phyloP scores from a whole-genome alignment of 2,888 invertebrate species.

The Parascotia fuliginaria region DNA sequence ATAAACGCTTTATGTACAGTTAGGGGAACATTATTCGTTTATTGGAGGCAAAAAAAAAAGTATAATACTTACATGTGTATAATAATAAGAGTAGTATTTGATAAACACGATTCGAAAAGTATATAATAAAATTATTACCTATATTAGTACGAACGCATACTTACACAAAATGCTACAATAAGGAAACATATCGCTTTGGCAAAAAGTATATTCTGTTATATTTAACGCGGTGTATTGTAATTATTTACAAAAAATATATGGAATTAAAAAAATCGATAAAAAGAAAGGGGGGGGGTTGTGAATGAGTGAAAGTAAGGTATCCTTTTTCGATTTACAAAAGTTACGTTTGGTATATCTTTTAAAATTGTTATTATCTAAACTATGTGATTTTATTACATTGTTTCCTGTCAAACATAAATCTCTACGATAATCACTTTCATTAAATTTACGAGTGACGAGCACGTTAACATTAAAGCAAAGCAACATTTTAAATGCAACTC shows the following conservation, averaged over 20 bases:
- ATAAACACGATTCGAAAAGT: conserved; percentile 73
- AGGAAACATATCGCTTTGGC: conserved; percentile 84
- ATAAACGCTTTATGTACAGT: conserved; percentile 82
- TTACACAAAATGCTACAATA: conserved; percentile 81
- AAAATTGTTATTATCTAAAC: conserved; percentile 45
- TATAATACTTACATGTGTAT: conserved; percentile 75
- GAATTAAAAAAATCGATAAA: conserved; percentile 36
- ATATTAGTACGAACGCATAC: conserved; percentile 68
- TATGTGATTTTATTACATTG: conserved; percentile 32
- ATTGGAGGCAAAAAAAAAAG: conserved; percentile 67
- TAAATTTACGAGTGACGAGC: conserved; percentile 48
- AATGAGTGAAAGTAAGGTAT: conserved; percentile 45
- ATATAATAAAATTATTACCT: conserved; percentile 32
- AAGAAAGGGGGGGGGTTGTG: conserved; percentile 43
- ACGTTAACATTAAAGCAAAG: conserved; percentile 49
- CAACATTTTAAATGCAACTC: conserved; percentile 63
- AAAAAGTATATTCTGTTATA: conserved; percentile 60
- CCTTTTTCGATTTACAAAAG: conserved; percentile 48
- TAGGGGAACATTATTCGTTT: conserved; percentile 73
- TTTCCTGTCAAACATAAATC: conserved; percentile 27
- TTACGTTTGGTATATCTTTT: conserved; percentile 53
- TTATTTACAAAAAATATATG: conserved; percentile 59
- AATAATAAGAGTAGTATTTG: conserved; percentile 82
- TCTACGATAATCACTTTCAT: conserved; percentile 44
- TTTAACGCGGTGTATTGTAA: conserved; percentile 60